phyloP scores from a whole-genome alignment of 2,888 invertebrate species.

The Drosophila paramelanica region DNA sequence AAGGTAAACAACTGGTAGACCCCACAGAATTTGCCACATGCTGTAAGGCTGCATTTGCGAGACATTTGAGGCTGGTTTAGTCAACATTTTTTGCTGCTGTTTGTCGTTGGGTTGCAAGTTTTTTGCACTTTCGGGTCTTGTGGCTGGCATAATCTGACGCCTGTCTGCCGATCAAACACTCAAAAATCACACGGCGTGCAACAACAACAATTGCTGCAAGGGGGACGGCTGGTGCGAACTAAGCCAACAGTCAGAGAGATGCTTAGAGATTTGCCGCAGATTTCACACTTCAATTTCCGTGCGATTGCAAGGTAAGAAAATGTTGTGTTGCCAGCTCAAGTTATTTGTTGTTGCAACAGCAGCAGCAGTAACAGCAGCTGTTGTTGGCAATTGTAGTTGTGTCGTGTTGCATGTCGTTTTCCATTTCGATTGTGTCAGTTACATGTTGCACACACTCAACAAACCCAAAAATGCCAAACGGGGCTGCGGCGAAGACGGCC shows the following conservation, averaged over 20 bases:
- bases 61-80: constrained; percentile 18
- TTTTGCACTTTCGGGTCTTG: constrained; percentile 17
- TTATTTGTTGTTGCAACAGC: constrained; percentile 42
- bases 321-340: constrained; percentile 48
- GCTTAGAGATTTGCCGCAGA: constrained; percentile 39
- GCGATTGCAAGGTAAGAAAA: constrained; percentile 55
- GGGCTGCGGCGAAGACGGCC: constrained; percentile 35
- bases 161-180: constrained; percentile 53
- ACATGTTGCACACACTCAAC: constrained; percentile 67
- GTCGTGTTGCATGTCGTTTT: constrained; percentile 76
- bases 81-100: constrained; percentile 18
- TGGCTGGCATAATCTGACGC: constrained; percentile 61
- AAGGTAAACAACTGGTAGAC: constrained; percentile 58
- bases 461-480: constrained; percentile 19
- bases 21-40: constrained; percentile 22
- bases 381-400: constrained; percentile 42
- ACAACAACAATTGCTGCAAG: constrained; percentile 38
- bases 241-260: constrained; percentile 46
- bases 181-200: constrained; percentile 58
- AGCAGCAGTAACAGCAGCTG: constrained; percentile 16
- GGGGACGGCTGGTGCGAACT: constrained; percentile 21
- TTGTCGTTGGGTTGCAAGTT: constrained; percentile 23
- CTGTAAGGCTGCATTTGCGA: constrained; percentile 6
- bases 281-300: constrained; percentile 79
- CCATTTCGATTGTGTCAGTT: constrained; percentile 81